Conservation (phyloP, 1,140 invertebrate species). For the Drosophila busckii region DNA sequence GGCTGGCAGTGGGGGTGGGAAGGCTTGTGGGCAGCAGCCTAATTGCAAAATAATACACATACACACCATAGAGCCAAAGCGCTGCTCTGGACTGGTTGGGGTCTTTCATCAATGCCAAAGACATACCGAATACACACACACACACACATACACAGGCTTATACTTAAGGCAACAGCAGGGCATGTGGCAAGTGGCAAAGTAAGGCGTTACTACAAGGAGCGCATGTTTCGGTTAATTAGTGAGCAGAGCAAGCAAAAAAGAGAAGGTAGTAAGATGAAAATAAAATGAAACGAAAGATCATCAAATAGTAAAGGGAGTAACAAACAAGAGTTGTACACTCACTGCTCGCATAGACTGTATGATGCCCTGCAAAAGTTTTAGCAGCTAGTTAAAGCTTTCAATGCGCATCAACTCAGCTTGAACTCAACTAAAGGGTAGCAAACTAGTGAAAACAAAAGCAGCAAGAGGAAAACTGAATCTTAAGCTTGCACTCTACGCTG, state of each 20-base stretch:
- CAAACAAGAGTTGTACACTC: slow-evolving; percentile 10
- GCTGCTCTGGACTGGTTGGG: slow-evolving; percentile 8
- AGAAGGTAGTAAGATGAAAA: background rate
- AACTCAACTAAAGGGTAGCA: slow-evolving; percentile 8
- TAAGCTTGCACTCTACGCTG: slow-evolving; percentile 27
- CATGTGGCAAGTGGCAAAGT: slow-evolving; percentile 55
- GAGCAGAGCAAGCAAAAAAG: slow-evolving; percentile 38
- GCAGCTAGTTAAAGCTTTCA: no score
- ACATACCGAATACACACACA: slow-evolving; percentile 11
- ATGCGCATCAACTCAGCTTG: background rate
- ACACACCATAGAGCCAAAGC: slow-evolving; percentile 9
- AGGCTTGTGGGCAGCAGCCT: slow-evolving; percentile 28
- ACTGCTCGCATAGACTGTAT: background rate
- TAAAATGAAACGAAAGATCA: slow-evolving; percentile 38
- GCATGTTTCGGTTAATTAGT: slow-evolving; percentile 76
- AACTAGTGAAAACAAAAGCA: slow-evolving; percentile 1
- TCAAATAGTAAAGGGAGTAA: slow-evolving; percentile 37
- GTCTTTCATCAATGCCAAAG: slow-evolving; percentile 67
- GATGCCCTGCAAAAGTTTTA: background rate
- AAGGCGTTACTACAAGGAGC: slow-evolving; percentile 65
- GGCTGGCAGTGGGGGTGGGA: slow-evolving; percentile 1
- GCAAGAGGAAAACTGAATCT: slow-evolving; percentile 14
- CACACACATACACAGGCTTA: slow-evolving; percentile 3
- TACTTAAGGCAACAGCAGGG: slow-evolving; percentile 33
- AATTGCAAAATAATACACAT: slow-evolving; percentile 72